phyloP scores from a whole-genome alignment of 1,140 invertebrate genomes.

The Aphaenogaster ashmeadi region DNA sequence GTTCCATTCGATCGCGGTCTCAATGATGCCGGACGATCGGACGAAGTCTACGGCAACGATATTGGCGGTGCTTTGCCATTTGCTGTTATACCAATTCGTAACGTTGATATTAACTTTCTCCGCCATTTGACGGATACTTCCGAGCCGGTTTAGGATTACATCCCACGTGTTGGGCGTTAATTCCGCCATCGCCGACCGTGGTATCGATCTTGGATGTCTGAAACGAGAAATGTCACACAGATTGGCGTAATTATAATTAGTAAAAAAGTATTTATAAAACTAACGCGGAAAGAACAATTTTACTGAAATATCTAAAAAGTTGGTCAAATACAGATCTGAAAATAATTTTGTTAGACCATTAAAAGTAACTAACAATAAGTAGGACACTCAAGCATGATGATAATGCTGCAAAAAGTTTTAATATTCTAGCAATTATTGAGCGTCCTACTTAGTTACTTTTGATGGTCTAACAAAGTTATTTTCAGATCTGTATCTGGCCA shows the following conservation, averaged over 20 bases:
- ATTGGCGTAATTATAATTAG: neutral
- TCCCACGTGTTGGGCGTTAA: slow-evolving; percentile 88
- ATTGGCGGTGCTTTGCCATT: slow-evolving; percentile 88
- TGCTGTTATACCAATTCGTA: slow-evolving; percentile 87
- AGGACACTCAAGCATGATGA: no score
- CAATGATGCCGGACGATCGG: slow-evolving; percentile 88
- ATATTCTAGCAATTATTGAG: no score
- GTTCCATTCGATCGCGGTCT: slow-evolving; percentile 88
- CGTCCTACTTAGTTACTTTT: no score
- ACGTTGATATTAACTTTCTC: slow-evolving; percentile 88
- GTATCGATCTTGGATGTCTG: slow-evolving; percentile 68
- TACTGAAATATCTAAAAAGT: no score
- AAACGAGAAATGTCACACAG: neutral
- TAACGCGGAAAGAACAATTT: no score
- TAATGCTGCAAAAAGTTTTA: no score
- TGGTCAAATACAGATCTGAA: no score
- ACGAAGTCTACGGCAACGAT: slow-evolving; percentile 90
- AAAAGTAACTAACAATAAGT: no score
- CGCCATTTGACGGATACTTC: slow-evolving; percentile 88
- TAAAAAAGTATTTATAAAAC: no score
- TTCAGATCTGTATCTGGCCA: no score
- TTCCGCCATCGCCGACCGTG: slow-evolving; percentile 90
- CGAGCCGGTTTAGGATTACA: slow-evolving; percentile 87
- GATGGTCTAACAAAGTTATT: no score
- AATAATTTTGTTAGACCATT: no score